Base-by-base conservation (phyloP, 2,888 invertebrate species). In the Leucoma salicis region DNA sequence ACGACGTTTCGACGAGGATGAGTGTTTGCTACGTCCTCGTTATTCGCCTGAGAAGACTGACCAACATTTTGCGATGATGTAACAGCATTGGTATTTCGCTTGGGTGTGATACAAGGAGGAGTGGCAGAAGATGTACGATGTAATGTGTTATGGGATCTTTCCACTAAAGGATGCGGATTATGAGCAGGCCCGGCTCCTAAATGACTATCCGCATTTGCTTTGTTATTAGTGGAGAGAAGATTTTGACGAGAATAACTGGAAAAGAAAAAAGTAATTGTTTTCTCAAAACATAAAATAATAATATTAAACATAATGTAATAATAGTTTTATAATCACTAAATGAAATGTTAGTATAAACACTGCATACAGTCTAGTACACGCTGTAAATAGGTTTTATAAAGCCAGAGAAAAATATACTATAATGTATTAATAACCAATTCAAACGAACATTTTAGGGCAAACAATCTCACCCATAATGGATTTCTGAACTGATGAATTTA, bases 181-280 rank as follows among this genome's bases (percentile, higher is more conserved):
- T 75, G 79, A 12, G 78, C 61, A 16, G 70, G 67, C 6, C 74
- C 78, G 29, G 70, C 76, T 44, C 89, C 88, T 53, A 89, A 78
- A 40, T 90, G 82, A 1, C 81, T 78, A 41, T 91, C 92, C 59
- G 94, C 94, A 68, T 94, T 94, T 65, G 93, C 94, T 82, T 96
- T 96, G 70, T 92, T 91, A 68, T 83, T 92, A 39, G 93, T 93
- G 28, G 95, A 95, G 32, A 97, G 91, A 44, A 96, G 92, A 81
- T 97, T 97, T 88, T 97, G 97, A 38, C 96, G 93, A 25, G 97
- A 96, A 79, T 97, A 96, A 77, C 96, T 96, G 91, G 41, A 91
- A 89, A 79, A 46, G 65, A 55, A 57, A 42, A 42, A 14, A 27
- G 8, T 42, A 46, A 35, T 39, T 39, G 3, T 24, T 32, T 31